These are phyloP conservation scores for Drosophila fulvimacula DNA, from an alignment of 2,888 invertebrate species.

Conservation along the genomic window DNA sequence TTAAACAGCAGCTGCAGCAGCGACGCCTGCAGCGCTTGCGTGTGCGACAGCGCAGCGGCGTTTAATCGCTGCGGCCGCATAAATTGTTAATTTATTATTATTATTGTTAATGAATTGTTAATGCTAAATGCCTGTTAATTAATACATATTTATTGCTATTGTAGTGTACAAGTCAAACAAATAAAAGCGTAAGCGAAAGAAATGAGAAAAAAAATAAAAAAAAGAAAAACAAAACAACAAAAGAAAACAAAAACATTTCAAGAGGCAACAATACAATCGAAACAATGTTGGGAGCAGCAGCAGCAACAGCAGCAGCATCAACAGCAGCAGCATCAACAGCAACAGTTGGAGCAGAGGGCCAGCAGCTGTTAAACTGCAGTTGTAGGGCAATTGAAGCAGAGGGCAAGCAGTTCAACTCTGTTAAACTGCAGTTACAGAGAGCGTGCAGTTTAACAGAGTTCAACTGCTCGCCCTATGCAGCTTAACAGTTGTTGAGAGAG, in stretches of 20 bases:
- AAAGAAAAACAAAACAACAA: slow-evolving; percentile 10
- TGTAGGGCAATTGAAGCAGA: background rate
- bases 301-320: slow-evolving; percentile 1
- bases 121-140: slow-evolving; percentile 67
- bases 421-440: no score
- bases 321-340: slow-evolving; percentile 8
- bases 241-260: background rate
- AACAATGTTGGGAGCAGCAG: background rate
- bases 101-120: slow-evolving; percentile 72
- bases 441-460: no score
- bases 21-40: slow-evolving; percentile 46
- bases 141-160: slow-evolving; percentile 68
- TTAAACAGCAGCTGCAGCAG: slow-evolving; percentile 13
- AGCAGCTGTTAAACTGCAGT: slow-evolving; percentile 5
- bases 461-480: no score
- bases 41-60: slow-evolving; percentile 37
- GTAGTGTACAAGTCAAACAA: slow-evolving; percentile 35
- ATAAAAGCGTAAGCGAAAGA: slow-evolving; percentile 24
- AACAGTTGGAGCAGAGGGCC: slow-evolving; percentile 1
- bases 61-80: slow-evolving; percentile 25
- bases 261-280: background rate
- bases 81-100: slow-evolving; percentile 55
- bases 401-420: background rate
- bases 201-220: background rate
- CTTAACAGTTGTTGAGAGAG: no score